Evolutionary conservation across 2,888 invertebrate species (phyloP).

Genomic region (Beris morrisii): DNA sequence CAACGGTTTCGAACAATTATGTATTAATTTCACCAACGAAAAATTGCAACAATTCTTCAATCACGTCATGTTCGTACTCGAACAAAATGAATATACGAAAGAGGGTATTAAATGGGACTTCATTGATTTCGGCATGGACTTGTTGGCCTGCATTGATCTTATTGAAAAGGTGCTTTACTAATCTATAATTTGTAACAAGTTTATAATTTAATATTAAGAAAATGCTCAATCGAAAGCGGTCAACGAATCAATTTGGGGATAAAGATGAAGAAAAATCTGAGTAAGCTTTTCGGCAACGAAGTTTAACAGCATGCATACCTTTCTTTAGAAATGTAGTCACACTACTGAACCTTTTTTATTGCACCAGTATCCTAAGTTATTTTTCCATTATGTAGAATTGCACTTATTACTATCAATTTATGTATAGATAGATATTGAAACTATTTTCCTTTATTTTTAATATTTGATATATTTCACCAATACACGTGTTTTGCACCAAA

Average conservation of each 20-base stretch:
- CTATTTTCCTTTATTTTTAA: constrained; percentile 5
- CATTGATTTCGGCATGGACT: constrained; percentile 99
- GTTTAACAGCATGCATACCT: not conserved
- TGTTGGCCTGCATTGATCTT: constrained; percentile 97
- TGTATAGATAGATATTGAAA: not conserved
- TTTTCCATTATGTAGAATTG: not conserved
- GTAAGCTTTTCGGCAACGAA: constrained; percentile 16
- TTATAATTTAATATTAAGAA: no score
- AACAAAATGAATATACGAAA: constrained; percentile 97
- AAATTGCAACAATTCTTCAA: constrained; percentile 99
- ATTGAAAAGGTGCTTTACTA: constrained; percentile 85
- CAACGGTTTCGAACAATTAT: constrained; percentile 99
- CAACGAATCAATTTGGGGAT: not conserved
- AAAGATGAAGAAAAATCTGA: constrained; percentile 7
- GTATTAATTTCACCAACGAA: constrained; percentile 99
- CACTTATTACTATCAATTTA: no score
- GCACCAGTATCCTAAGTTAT: constrained; percentile 3
- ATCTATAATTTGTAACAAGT: constrained; percentile 7
- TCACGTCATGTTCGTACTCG: constrained; percentile 99
- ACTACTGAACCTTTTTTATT: not conserved
- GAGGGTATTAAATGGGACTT: constrained; percentile 98
- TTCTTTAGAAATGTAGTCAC: no score
- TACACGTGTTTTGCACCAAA: not conserved
- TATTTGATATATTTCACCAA: not conserved
- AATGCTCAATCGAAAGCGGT: not conserved